Evolutionary conservation across 2,888 invertebrate genomes (phyloP).

Genomic region (Phengaris arion): DNA sequence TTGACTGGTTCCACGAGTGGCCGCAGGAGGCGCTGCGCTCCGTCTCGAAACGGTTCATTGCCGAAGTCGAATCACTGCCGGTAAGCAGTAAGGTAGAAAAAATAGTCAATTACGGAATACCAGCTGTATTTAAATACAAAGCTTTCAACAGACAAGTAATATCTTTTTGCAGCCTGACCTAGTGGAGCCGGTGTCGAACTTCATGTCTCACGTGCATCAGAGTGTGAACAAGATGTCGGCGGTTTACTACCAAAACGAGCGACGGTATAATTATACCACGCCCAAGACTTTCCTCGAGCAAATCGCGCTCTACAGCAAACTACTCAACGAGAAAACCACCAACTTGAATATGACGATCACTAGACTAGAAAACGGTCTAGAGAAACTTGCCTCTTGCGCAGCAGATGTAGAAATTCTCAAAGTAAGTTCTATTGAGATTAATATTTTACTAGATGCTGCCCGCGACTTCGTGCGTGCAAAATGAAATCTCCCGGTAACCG

Average conservation of each 20-base stretch:
- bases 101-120: no score
- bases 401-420: constrained; percentile 92
- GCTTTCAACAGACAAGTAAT: no score
- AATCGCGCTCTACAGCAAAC: constrained; percentile 88
- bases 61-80: constrained; percentile 86
- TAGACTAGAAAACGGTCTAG: constrained; percentile 91
- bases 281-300: constrained; percentile 97
- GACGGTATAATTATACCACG: constrained; percentile 96
- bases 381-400: constrained; percentile 91
- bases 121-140: no score
- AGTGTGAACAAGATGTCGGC: constrained; percentile 92
- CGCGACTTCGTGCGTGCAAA: no score
- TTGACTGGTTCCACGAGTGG: constrained; percentile 99
- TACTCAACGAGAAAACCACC: constrained; percentile 82
- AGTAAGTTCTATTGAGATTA: constrained; percentile 52
- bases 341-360: constrained; percentile 87
- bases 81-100: constrained; percentile 55
- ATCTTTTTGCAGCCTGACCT: constrained; percentile 67
- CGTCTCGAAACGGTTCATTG: constrained; percentile 90
- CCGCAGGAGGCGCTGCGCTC: constrained; percentile 93
- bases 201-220: constrained; percentile 95
- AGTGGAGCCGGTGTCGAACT: constrained; percentile 84
- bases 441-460: not conserved
- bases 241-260: constrained; percentile 89
- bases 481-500: no score